phyloP scores from a whole-genome alignment of 2,113 vertebrate genomes.

The Anser cygnoides region DNA sequence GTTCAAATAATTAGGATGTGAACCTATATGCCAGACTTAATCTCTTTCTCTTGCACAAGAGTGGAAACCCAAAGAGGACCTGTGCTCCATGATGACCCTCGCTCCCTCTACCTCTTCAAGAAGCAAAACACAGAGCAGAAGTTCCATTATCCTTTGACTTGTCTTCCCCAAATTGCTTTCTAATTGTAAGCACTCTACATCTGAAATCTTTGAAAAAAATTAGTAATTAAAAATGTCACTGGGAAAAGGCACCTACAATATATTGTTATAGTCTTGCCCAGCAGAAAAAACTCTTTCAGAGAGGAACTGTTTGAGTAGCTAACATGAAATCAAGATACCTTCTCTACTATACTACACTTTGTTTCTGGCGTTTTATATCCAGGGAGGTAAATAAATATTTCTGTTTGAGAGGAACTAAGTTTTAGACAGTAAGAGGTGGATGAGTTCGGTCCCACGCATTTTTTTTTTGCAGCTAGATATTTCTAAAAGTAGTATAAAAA shows the following conservation, averaged over 20 bases:
- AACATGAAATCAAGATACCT: neutral
- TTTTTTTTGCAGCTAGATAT: neutral
- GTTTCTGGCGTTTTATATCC: neutral
- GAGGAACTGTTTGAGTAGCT: neutral
- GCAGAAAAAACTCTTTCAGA: neutral
- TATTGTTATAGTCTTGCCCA: neutral
- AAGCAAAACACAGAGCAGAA: neutral
- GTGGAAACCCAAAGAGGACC: neutral
- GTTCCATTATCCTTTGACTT: neutral
- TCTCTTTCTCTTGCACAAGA: rapidly evolving
- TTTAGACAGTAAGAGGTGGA: neutral
- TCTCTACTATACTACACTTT: neutral
- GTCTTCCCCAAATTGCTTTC: neutral
- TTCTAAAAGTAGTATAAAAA: slow-evolving; percentile 19
- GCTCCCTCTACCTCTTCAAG: neutral
- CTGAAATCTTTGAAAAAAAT: neutral
- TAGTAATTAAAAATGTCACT: neutral
- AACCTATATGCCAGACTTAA: neutral
- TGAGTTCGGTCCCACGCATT: neutral
- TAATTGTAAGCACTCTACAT: neutral
- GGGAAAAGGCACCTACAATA: neutral
- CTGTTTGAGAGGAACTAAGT: neutral
- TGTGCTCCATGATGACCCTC: neutral
- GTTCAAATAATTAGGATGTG: neutral
- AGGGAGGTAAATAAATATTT: neutral